phyloP scores from a whole-genome alignment of 1,140 invertebrate genomes.

The Lamellibrachia luymesi region DNA sequence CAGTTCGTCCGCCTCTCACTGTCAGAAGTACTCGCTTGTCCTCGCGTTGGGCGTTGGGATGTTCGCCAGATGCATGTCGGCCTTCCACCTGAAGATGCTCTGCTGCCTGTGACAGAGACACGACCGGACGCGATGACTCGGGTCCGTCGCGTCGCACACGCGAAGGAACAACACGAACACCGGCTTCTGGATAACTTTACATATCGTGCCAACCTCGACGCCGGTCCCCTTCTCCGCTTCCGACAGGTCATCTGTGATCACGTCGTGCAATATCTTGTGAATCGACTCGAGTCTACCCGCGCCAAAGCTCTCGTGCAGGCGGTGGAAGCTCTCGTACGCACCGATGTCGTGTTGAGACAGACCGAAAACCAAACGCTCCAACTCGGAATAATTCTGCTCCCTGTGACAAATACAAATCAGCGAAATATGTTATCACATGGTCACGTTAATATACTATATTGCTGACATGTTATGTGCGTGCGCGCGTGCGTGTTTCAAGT shows the following conservation, averaged over 20 bases:
- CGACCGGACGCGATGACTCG: not conserved
- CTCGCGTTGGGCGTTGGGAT: not conserved
- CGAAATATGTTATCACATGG: not conserved
- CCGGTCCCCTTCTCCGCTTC: not conserved
- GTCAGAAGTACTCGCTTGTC: not conserved
- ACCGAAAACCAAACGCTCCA: not conserved
- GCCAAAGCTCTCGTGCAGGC: not conserved
- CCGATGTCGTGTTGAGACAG: not conserved
- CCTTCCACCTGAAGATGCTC: not conserved
- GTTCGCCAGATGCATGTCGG: not conserved
- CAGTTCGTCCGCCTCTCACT: too few species aligned
- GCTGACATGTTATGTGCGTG: not conserved
- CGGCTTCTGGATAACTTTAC: not conserved
- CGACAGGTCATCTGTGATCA: not conserved
- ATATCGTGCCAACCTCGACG: not conserved
- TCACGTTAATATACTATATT: not conserved
- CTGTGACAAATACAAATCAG: not conserved
- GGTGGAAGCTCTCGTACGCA: not conserved
- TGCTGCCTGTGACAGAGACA: not conserved
- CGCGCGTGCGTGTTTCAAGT: not conserved
- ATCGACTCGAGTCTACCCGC: not conserved
- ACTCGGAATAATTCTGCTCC: not conserved
- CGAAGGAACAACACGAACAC: not conserved
- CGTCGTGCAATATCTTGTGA: not conserved
- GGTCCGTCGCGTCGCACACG: not conserved